Evolutionary conservation across 2,888 invertebrate genomes (phyloP), one percentile per base, ranked within the genome.

Genomic region (Lycocerus yunnanus): DNA sequence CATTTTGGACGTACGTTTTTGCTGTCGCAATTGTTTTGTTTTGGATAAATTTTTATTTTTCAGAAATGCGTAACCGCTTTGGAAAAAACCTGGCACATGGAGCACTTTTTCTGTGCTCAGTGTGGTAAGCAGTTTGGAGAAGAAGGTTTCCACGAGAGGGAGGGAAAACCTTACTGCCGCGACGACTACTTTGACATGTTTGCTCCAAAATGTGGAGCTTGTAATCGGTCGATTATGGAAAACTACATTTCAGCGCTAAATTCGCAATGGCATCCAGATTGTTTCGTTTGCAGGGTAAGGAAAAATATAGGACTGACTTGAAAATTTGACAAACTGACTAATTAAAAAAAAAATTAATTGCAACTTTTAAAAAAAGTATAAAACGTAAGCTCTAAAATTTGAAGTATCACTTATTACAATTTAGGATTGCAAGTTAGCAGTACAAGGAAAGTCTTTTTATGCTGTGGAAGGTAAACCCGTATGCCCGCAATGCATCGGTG

Each of bases 61-160:
- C 90, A 98, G 98, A 98, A 98, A 96, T 99, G 98, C 89, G 97
- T 99, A 78, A 98, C 98, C 1, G 99, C 98, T 10, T 88, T 99
- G 86, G 97, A 98, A 87, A 96, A 96, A 88, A 98, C 97, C 80
- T 99, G 98, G 97, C 99, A 99, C 87, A 97, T 98, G 83, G 98
- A 99, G 87, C 98, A 98, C 88, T 99, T 99, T 91, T 96, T 97
- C 90, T 99, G 99, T 88, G 96, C 97, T 78, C 97, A 97, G 85
- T 99, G 99, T 87, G 97, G 97, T 61, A 95, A 96, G 85, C 96
- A 96, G 86, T 98, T 99, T 85, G 98, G 98, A 11, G 98, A 98
- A 83, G 97, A 98, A 78, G 98, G 98, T 58, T 99, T 98, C 91
- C 98, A 99, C 88, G 99, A 99, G 87, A 91, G 95, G 81, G 96